These are phyloP conservation scores for Lasioglossum lativentre DNA, from an alignment of 2,888 invertebrate genomes.

Conservation along the genomic window DNA sequence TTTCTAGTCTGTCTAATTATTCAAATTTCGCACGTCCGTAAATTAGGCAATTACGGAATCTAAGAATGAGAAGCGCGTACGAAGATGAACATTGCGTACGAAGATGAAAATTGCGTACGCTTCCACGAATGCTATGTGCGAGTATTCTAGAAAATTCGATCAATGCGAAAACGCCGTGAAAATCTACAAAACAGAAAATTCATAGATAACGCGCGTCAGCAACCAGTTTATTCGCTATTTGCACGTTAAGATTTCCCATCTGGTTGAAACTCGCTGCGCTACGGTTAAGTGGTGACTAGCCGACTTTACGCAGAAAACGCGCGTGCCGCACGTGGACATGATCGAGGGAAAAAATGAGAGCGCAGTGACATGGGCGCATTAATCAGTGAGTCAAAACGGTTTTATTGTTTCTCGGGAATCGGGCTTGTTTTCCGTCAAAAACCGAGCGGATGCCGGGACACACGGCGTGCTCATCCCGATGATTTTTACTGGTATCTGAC, in stretches of 20 bases:
- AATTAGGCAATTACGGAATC: background rate
- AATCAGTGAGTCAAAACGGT: conserved; percentile 71
- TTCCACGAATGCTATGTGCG: background rate
- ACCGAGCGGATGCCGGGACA: background rate
- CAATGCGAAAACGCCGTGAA: background rate
- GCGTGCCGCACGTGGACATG: conserved; percentile 18
- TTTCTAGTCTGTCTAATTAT: background rate
- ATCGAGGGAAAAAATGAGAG: conserved; percentile 12
- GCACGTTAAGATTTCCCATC: conserved; percentile 77
- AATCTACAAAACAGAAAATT: background rate
- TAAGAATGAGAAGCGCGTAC: background rate
- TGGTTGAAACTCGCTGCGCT: conserved; percentile 80
- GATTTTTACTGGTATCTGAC: background rate
- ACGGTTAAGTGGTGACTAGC: conserved; percentile 70
- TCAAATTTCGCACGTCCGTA: background rate
- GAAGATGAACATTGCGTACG: background rate
- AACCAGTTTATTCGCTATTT: conserved; percentile 37
- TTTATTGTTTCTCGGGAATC: conserved; percentile 71
- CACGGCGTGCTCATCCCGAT: background rate
- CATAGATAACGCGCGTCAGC: conserved; percentile 13
- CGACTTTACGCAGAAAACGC: conserved; percentile 64
- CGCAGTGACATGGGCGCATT: conserved; percentile 26
- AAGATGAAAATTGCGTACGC: background rate
- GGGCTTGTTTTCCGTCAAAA: conserved; percentile 65
- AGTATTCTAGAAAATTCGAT: background rate